phyloP scores from a whole-genome alignment of 2,113 vertebrate species.

The Syngnathus typhle region DNA sequence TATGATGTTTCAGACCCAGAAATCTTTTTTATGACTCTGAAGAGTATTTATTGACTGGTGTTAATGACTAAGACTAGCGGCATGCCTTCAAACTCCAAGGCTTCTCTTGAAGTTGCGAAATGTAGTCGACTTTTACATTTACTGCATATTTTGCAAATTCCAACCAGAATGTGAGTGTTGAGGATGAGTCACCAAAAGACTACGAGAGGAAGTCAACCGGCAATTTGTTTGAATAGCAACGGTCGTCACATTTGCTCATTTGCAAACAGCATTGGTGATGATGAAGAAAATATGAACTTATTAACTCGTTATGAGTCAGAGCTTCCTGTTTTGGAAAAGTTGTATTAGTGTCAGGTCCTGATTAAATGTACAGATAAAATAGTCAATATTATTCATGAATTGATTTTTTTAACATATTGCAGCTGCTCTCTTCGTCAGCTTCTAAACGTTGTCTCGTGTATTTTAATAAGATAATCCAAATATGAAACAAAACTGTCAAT shows the following conservation, averaged over 20 bases:
- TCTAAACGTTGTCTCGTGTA: background rate
- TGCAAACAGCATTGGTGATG: background rate
- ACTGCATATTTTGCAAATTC: too few species aligned
- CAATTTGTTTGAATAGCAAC: background rate
- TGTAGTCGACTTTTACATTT: too few species aligned
- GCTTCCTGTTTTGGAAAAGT: slow-evolving; percentile 16
- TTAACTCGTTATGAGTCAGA: slow-evolving; percentile 23
- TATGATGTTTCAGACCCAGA: too few species aligned
- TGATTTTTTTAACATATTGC: background rate
- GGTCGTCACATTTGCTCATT: background rate
- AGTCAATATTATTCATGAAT: background rate
- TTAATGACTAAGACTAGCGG: too few species aligned
- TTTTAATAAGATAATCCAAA: background rate
- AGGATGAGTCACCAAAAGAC: too few species aligned
- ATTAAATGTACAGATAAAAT: too few species aligned
- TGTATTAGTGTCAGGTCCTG: background rate
- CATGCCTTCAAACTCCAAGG: too few species aligned
- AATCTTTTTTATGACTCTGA: too few species aligned
- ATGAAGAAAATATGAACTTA: background rate
- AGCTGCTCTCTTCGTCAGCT: background rate
- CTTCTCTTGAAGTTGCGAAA: too few species aligned
- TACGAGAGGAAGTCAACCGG: background rate
- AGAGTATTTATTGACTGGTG: too few species aligned
- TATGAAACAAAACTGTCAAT: background rate
- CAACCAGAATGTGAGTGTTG: too few species aligned